Evolutionary conservation across 1,140 invertebrate genomes (phyloP).

Genomic region (Apis cerana): DNA sequence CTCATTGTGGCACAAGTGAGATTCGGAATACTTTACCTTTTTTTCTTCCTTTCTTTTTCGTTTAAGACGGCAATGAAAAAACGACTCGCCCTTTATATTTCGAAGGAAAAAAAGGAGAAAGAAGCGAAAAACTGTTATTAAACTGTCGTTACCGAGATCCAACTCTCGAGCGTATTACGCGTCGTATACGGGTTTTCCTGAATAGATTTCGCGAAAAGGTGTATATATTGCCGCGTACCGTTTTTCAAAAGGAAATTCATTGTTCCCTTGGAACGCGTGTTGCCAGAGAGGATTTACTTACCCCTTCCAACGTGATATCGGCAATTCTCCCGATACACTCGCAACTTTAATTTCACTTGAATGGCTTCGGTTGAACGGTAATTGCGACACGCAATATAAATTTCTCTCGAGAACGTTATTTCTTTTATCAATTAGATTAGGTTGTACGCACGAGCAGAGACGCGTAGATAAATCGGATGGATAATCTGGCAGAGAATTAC

Average conservation of each 20-base stretch:
- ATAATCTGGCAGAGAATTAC: not conserved
- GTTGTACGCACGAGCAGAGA: not conserved
- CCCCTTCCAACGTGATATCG: not conserved
- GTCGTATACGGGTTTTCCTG: too few species aligned
- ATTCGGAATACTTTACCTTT: too few species aligned
- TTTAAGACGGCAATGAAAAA: too few species aligned
- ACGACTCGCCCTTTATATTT: too few species aligned
- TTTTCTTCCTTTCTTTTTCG: too few species aligned
- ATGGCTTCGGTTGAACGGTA: not conserved
- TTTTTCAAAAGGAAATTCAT: slow-evolving; percentile 14
- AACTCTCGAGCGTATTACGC: too few species aligned
- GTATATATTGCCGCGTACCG: not conserved
- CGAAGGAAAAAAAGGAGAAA: too few species aligned
- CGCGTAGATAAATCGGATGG: not conserved
- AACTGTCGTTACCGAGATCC: too few species aligned
- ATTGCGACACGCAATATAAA: not conserved
- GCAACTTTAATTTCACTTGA: not conserved
- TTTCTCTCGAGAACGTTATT: not conserved
- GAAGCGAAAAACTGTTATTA: too few species aligned
- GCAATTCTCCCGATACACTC: not conserved
- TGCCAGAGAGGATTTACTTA: not conserved
- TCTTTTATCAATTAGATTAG: not conserved
- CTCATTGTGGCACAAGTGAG: too few species aligned
- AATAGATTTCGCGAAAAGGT: not conserved
- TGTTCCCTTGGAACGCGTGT: not conserved